Base-by-base conservation (phyloP, 2,113 vertebrate species). In the Dicrurus megarhynchus region DNA sequence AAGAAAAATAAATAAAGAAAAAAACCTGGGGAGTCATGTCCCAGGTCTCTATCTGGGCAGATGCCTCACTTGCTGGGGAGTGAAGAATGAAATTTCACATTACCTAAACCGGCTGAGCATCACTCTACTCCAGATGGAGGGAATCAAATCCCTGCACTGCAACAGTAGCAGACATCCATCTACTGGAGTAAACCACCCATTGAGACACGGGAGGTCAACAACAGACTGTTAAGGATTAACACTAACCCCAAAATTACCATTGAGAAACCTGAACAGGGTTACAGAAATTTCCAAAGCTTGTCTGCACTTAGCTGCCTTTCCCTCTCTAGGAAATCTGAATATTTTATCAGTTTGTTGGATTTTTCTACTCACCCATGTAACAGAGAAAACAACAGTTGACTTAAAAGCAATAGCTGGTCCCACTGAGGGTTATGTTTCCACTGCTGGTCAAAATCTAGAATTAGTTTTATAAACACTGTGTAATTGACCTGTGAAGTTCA, bases 401-500 rank as follows among this genome's bases (percentile, higher is more conserved):
- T 95, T 88, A 93, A 94, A 94, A 96, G 85, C 74, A 79, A 76
- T 69, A 87, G 17, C 16, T 65, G 32, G 47, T 87, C 46, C 46
- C 82, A 33, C 49, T 2, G n/a, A 93, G 77, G 50, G 42, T 89
- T 96, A 78, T 75, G 64, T 64, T 95, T 95, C 87, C 64, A 78
- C 20, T 91, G 60, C n/a, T 76, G 93, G 87, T 84, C 87, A 93
- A 94, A 95, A 95, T 68, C 55, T 35, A 79, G 87, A 94, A 95
- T 95, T 91, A 97, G 94, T 53, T 96, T 91, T 95, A 94, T 94
- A 95, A 95, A 95, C 91, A 91, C 71, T 79, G 46, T 91, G 65
- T 87, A 95, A 97, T 93, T 89, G 91, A 95, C 91, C 89, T 87
- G 67, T 71, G 91, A 97, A 59, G 93, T 89, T 96, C 94, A 95